Base-by-base conservation (phyloP, 2,888 invertebrate genomes). In the Dusona sp. region DNA sequence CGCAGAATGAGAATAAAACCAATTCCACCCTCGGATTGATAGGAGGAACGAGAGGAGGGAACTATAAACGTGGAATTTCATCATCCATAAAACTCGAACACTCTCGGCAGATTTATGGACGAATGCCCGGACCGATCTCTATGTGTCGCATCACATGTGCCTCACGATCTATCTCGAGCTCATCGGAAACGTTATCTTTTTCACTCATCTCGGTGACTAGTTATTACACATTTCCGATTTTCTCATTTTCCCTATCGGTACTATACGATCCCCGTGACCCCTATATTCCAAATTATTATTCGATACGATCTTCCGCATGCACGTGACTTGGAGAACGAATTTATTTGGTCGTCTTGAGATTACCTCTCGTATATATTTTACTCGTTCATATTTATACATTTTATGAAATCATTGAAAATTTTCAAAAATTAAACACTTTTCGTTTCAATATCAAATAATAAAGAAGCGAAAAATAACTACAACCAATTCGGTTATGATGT, bases 1-100 rank as follows among this genome's bases (percentile, higher is more conserved):
- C 19, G 38, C 1, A 48, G 48, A 48, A 51, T n/a, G 54, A 64
- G 38, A 51, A 61, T 36, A 38, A 51, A 48, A 38, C 81, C 64
- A 67, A 29, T 57, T 51, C 51, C 29, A n/a, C 16, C n/a, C 33
- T n/a, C 29, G 79, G 36, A 77, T 61, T 70, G 67, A 67, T 38
- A 22, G 70, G 81, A 78, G 38, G 64, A 36, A 72, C 19, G 36
- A 8, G 48, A 36, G 38, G 29, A 64, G 45, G 45, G n/a, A 19
- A 54, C 67, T 54, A 67, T 74, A 79, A 83, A 22, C 82, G 74
- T 51, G 75, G 42, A 82, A 79, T 85, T 85, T 85, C 83, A 85
- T 85, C 85, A 75, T 85, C 82, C 79, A 85, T 83, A 85, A 85
- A 85, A 83, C 82, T 82, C 79, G 75, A 83, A 85, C 81, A 85